phyloP scores from a whole-genome alignment of 37 sponge, comb jelly and placozoan genomes.

The Ianthella basta region DNA sequence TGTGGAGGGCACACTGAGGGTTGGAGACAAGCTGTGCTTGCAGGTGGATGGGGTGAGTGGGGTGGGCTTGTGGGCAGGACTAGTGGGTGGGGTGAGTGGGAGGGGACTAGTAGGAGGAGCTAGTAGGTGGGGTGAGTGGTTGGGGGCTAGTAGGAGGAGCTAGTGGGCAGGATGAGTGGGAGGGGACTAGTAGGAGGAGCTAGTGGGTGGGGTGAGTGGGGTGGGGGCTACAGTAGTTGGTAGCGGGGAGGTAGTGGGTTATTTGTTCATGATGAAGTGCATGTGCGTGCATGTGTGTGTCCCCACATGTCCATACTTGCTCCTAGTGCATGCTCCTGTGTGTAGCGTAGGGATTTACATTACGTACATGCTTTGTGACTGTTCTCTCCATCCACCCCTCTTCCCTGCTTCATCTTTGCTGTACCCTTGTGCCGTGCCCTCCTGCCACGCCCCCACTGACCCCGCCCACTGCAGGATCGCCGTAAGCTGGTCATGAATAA shows the following conservation, averaged over 20 bases:
- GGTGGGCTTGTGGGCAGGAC: not conserved
- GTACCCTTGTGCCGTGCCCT: not conserved
- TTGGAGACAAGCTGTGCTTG: constrained; percentile 84
- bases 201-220: not conserved
- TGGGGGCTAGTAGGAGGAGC: no score
- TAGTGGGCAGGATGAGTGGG: not conserved
- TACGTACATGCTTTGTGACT: no score
- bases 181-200: not conserved
- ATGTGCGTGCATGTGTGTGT: no score
- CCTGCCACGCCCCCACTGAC: not conserved
- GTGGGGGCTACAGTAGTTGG: not conserved
- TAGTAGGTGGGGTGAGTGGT: not conserved
- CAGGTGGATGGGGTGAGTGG: constrained; percentile 82
- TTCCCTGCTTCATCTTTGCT: no score
- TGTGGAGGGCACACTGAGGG: constrained; percentile 81
- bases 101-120: not conserved
- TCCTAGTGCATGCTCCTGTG: no score
- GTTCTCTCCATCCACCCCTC: no score
- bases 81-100: not conserved
- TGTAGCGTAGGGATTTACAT: no score
- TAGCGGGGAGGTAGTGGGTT: not conserved
- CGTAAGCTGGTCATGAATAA: constrained; percentile 93
- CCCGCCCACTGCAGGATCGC: constrained; percentile 59
- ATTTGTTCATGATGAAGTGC: no score
- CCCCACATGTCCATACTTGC: no score